These are phyloP conservation scores for Drosophila leontia DNA, from an alignment of 1,140 invertebrate species.

Conservation along the genomic window DNA sequence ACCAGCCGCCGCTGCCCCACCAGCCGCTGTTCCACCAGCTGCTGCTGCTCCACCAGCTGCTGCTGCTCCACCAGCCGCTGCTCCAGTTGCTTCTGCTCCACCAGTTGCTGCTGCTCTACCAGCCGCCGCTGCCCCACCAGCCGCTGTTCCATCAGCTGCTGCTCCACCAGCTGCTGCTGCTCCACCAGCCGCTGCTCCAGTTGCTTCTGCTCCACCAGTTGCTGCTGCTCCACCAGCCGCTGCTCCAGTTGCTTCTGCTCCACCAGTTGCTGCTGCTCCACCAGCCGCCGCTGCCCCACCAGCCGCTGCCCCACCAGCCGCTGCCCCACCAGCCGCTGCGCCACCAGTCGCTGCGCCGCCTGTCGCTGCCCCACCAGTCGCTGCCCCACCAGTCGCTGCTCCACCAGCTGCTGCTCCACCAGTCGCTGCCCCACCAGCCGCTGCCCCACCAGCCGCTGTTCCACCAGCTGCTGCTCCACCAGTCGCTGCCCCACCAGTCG, in stretches of 20 bases:
- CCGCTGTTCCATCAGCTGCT: background rate
- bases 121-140: background rate
- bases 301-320: background rate
- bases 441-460: background rate
- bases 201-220: background rate
- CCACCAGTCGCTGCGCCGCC: background rate
- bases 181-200: background rate
- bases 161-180: background rate
- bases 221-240: background rate
- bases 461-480: background rate
- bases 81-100: too few relatives aligned
- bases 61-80: background rate
- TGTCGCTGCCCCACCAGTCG: background rate
- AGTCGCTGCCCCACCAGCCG: background rate
- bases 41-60: background rate
- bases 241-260: too few relatives aligned
- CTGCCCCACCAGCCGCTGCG: background rate
- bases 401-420: background rate
- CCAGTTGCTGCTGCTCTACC: background rate
- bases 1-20: background rate
- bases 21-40: background rate
- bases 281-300: background rate
- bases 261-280: background rate
- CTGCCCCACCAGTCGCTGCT: too few relatives aligned
- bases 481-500: background rate